Conservation (phyloP, 2,888 invertebrate genomes). For the Cerceris rybyensis region DNA sequence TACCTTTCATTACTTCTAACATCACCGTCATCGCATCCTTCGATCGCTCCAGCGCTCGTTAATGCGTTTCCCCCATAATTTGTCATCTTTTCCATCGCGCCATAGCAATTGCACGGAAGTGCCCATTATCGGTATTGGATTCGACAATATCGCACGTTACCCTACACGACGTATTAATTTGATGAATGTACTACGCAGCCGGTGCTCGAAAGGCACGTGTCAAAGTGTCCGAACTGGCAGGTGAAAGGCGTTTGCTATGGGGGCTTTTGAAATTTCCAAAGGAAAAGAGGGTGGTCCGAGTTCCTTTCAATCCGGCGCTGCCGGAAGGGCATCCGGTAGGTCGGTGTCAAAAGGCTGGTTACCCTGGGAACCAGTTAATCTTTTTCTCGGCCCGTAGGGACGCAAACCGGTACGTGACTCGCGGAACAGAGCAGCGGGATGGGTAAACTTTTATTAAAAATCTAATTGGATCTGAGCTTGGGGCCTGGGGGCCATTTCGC, state of each 20-base stretch:
- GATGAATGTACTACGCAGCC: too few relatives aligned
- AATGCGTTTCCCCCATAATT: too few relatives aligned
- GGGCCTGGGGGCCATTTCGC: conserved; percentile 67
- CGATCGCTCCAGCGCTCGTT: too few relatives aligned
- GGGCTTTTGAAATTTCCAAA: conserved; percentile 3
- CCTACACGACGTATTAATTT: too few relatives aligned
- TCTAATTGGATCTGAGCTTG: conserved; percentile 75
- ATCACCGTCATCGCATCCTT: too few relatives aligned
- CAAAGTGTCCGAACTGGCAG: background rate
- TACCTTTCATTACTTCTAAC: too few relatives aligned
- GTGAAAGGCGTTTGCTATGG: background rate
- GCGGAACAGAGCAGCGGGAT: conserved; percentile 62
- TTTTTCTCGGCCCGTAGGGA: conserved; percentile 68
- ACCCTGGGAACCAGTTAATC: conserved; percentile 67
- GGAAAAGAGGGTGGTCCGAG: conserved; percentile 3
- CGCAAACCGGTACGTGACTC: conserved; percentile 67
- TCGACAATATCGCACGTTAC: too few relatives aligned
- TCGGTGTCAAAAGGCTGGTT: conserved; percentile 63
- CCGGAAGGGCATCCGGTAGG: conserved; percentile 44
- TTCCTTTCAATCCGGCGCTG: conserved; percentile 41
- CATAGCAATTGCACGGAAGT: too few relatives aligned
- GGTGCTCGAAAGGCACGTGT: background rate
- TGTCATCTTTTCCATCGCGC: too few relatives aligned
- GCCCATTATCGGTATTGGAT: too few relatives aligned
- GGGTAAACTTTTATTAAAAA: conserved; percentile 77